Conservation (phyloP, 2,113 vertebrate genomes). For the Cheilinus undulatus region DNA sequence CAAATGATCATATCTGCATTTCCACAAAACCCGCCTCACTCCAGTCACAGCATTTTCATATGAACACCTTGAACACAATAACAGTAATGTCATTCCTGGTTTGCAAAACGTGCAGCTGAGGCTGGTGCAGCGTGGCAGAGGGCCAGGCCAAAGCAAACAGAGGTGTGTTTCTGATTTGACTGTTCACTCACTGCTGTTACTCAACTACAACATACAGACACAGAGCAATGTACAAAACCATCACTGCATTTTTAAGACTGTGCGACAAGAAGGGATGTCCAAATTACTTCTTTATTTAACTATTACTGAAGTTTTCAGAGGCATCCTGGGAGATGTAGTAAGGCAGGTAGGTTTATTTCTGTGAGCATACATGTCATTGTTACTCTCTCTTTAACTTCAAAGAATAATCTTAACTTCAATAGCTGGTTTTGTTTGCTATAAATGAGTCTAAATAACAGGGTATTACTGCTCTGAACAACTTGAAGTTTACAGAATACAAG, state of each 20-base stretch:
- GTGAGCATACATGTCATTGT: no score
- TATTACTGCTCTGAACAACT: no score
- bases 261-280: not conserved
- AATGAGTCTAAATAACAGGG: no score
- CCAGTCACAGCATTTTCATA: slow-evolving; percentile 35
- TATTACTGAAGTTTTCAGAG: not conserved
- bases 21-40: not conserved
- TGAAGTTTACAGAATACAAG: not conserved
- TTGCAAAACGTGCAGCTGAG: slow-evolving; percentile 68
- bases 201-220: slow-evolving; percentile 1
- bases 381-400: no score
- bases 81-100: slow-evolving; percentile 57
- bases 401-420: no score
- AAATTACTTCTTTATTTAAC: not conserved
- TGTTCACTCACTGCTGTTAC: slow-evolving; percentile 34
- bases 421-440: no score
- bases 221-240: not conserved
- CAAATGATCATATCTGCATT: not conserved
- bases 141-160: slow-evolving; percentile 77
- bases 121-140: slow-evolving; percentile 44
- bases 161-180: slow-evolving; percentile 77
- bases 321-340: not conserved
- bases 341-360: not conserved
- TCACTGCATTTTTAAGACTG: not conserved
- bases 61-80: slow-evolving; percentile 20